Evolutionary conservation across 1,140 invertebrate species (phyloP), one percentile per base, ranked within the genome.

Genomic region (Phymastichus coffea): DNA sequence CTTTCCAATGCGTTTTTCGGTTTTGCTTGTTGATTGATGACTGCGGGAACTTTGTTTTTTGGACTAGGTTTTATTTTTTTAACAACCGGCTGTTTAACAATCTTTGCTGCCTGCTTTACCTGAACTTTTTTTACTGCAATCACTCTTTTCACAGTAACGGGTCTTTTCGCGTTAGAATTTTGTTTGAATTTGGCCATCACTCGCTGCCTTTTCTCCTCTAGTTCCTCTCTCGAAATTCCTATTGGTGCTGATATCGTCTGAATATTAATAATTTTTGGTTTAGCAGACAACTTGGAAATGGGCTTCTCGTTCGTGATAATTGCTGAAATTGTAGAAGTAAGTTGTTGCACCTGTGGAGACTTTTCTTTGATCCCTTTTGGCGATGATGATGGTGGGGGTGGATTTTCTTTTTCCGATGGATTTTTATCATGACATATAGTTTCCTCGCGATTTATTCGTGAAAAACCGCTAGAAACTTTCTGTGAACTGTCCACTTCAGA

Each of bases 331-430:
- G 77, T 78, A 0, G 69, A 70, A 6, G 67, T 64, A 1, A 79
- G 54, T 61, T 77, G n/a, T n/a, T n/a, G n/a, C n/a, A n/a, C n/a
- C n/a, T n/a, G n/a, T n/a, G n/a, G n/a, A n/a, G n/a, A n/a, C n/a
- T n/a, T n/a, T n/a, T n/a, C n/a, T n/a, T n/a, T n/a, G n/a, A n/a
- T n/a, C n/a, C n/a, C n/a, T n/a, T n/a, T n/a, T n/a, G n/a, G n/a
- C n/a, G n/a, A n/a, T n/a, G n/a, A n/a, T n/a, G n/a, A n/a, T n/a
- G n/a, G n/a, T n/a, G n/a, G n/a, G n/a, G n/a, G n/a, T n/a, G n/a
- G n/a, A n/a, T n/a, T n/a, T n/a, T n/a, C 55, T 63, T 79, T 80
- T 1, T 23, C 10, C 0, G 78, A 75, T 14, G 78, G 78, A 0
- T 43, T 63, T 25, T 64, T 30, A 12, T 63, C 38, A 9, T 57